These are phyloP conservation scores for Ganaspis brasiliensis DNA, from an alignment of 2,888 invertebrate genomes.

Conservation along the genomic window DNA sequence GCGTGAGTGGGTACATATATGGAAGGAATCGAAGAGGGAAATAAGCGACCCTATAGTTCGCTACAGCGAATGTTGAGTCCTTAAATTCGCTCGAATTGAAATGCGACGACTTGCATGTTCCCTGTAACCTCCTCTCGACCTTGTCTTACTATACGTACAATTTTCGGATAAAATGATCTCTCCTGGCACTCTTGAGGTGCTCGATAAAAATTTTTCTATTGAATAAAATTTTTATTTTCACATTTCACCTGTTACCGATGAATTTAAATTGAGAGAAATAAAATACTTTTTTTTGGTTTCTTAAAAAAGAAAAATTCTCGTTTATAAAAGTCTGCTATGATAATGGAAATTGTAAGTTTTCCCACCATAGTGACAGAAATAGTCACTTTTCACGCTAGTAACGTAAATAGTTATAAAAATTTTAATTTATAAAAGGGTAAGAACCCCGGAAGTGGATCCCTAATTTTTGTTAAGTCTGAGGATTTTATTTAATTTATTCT, in stretches of 20 bases:
- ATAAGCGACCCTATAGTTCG: constrained; percentile 23
- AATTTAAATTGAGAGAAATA: too few species aligned
- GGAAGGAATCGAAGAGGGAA: constrained; percentile 21
- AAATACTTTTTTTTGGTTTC: too few species aligned
- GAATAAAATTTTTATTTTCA: neutral
- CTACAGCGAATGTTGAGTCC: constrained; percentile 7
- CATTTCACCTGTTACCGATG: neutral
- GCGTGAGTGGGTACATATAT: constrained; percentile 20
- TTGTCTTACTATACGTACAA: neutral
- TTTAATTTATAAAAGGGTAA: too few species aligned
- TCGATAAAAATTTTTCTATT: neutral
- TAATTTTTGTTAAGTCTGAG: too few species aligned
- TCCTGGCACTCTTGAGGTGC: neutral
- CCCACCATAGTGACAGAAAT: too few species aligned
- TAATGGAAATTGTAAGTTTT: too few species aligned
- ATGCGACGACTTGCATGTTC: constrained; percentile 3
- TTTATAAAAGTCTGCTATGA: too few species aligned
- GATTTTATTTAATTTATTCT: too few species aligned
- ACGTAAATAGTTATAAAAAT: too few species aligned
- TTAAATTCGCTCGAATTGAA: constrained; percentile 33
- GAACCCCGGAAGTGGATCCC: too few species aligned
- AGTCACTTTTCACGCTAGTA: too few species aligned
- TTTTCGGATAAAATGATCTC: constrained; percentile 12
- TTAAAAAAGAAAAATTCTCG: too few species aligned
- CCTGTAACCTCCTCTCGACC: neutral